phyloP scores from a whole-genome alignment of 2,113 vertebrate genomes.

The Alexandromys fortis region DNA sequence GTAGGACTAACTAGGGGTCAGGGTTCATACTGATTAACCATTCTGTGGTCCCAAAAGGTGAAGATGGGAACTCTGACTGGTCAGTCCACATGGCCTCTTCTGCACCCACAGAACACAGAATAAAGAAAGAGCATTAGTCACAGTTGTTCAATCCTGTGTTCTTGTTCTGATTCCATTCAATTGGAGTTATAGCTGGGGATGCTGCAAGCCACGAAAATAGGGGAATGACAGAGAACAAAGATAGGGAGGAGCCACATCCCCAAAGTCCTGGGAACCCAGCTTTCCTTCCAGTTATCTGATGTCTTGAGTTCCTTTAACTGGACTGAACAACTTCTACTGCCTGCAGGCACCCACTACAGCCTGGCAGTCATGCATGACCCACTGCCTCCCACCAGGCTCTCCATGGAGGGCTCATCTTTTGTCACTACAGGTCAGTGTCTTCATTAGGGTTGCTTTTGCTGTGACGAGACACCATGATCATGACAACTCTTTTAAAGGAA shows the following conservation, averaged over 20 bases:
- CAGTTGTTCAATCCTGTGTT: neutral
- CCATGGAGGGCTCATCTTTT: no score
- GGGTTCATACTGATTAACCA: neutral
- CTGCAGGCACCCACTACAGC: neutral
- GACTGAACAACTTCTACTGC: no score
- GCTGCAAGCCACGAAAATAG: neutral
- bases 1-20: neutral
- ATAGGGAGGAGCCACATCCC: neutral
- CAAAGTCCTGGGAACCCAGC: neutral
- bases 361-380: accelerated
- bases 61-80: neutral
- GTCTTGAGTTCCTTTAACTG: neutral
- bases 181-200: neutral
- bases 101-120: neutral
- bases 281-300: neutral
- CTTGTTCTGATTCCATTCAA: no score
- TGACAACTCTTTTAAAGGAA: no score
- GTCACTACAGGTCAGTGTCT: neutral
- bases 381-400: neutral
- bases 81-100: neutral
- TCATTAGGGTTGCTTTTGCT: no score
- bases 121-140: neutral
- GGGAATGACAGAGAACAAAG: neutral
- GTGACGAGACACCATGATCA: no score
- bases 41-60: neutral